Evolutionary conservation across 2,888 invertebrate genomes (phyloP).

Genomic region (Seira sanloemensis): DNA sequence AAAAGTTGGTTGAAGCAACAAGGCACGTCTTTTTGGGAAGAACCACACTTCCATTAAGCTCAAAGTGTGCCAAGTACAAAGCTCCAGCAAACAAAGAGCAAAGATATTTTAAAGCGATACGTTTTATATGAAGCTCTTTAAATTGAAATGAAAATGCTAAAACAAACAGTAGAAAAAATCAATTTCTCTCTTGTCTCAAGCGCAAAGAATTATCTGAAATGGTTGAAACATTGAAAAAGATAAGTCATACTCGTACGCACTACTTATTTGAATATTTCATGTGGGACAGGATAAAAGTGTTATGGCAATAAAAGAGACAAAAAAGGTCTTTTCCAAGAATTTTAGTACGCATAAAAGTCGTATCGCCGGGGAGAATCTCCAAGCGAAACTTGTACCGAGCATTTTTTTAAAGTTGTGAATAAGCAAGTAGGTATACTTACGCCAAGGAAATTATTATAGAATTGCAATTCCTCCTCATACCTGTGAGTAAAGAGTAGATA

Average conservation of each 20-base stretch:
- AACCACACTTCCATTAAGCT: neutral
- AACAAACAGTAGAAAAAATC: neutral
- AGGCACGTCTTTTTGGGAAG: neutral
- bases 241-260: neutral
- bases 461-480: neutral
- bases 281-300: neutral
- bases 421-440: neutral
- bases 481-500: neutral
- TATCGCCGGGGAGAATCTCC: neutral
- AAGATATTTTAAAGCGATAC: too few species aligned
- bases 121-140: too few species aligned
- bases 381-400: neutral
- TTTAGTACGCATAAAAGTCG: neutral
- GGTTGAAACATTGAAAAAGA: too few species aligned
- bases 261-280: neutral
- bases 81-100: neutral
- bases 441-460: too few species aligned
- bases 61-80: neutral
- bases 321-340: neutral
- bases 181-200: slow-evolving; percentile 10
- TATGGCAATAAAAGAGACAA: neutral
- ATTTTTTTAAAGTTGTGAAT: neutral
- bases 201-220: too few species aligned
- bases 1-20: neutral
- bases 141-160: slow-evolving; percentile 7